Conservation (phyloP, 2,797 vertebrate genomes). For the Tangara arthus region DNA sequence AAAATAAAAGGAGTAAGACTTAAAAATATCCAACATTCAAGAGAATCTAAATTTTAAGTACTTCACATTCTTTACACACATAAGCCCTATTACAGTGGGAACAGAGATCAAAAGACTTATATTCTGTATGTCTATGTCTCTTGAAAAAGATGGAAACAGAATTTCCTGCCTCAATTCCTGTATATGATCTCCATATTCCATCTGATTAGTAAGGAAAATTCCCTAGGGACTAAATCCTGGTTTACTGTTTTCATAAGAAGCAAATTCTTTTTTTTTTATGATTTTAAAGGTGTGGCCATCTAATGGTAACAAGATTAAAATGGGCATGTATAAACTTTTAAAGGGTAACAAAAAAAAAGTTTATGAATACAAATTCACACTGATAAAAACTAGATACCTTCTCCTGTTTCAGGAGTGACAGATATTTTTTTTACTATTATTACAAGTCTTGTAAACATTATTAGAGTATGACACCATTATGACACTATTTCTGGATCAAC, state of each 20-base stretch:
- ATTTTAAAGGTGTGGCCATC: not conserved
- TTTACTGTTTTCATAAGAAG: not conserved
- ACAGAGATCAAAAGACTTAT: not conserved
- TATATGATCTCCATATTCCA: not conserved
- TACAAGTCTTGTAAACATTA: not conserved
- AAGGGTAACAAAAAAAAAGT: not conserved
- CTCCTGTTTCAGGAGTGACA: not conserved
- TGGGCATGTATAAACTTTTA: not conserved
- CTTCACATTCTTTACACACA: not conserved
- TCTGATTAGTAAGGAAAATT: not conserved
- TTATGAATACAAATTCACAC: not conserved
- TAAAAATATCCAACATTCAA: not conserved
- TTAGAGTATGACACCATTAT: not conserved
- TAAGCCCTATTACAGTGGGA: fast-evolving
- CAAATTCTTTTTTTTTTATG: not conserved
- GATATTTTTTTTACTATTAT: not conserved
- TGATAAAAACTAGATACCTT: not conserved
- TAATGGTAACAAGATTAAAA: not conserved
- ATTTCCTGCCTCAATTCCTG: not conserved
- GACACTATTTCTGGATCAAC: not conserved
- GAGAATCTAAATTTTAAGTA: not conserved
- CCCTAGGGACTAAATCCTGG: not conserved
- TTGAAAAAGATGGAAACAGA: not conserved
- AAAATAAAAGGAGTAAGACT: not conserved
- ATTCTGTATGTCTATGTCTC: fast-evolving